A percentile compares a stretch with the other conserved stretches of the same genome.
Conservation (phyloP, 1,140 invertebrate species). For the Pomacea maculata region DNA sequence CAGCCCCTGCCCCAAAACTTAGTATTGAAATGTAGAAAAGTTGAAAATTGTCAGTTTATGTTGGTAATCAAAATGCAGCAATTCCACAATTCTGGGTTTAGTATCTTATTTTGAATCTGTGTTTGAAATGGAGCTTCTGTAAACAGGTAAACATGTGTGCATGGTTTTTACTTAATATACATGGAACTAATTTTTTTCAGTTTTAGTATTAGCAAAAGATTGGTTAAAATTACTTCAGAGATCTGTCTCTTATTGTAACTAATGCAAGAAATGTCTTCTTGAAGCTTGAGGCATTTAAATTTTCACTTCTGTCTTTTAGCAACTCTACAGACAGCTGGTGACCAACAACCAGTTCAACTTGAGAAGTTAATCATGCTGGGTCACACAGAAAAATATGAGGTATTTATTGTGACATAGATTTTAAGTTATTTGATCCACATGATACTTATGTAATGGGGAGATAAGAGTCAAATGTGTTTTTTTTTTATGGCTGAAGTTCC, state of each 20-base stretch:
- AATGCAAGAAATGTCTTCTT: no score
- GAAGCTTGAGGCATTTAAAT: neutral
- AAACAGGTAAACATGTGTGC: neutral
- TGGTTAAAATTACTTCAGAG: neutral
- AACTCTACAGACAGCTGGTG: conserved; percentile 43
- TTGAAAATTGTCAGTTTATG: no score
- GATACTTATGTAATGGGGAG: no score
- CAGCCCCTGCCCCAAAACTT: no score
- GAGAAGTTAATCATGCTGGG: conserved; percentile 70
- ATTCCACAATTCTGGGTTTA: no score
- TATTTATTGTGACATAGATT: conserved; percentile 1
- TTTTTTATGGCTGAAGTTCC: no score
- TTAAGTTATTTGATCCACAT: neutral
- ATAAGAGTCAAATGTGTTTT: no score
- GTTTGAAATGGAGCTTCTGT: neutral
- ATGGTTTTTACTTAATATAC: neutral
- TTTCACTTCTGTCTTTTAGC: conserved; percentile 40
- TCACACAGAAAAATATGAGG: conserved; percentile 67
- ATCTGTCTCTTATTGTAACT: no score
- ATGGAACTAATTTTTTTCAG: neutral
- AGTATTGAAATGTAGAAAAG: no score
- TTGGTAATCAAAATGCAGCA: no score
- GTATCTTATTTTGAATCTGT: no score
- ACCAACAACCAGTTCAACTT: conserved; percentile 57
- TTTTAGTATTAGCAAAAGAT: neutral